These are phyloP conservation scores for Stegostoma tigrinum DNA, from an alignment of 2,113 vertebrate species.

Conservation along the genomic window DNA sequence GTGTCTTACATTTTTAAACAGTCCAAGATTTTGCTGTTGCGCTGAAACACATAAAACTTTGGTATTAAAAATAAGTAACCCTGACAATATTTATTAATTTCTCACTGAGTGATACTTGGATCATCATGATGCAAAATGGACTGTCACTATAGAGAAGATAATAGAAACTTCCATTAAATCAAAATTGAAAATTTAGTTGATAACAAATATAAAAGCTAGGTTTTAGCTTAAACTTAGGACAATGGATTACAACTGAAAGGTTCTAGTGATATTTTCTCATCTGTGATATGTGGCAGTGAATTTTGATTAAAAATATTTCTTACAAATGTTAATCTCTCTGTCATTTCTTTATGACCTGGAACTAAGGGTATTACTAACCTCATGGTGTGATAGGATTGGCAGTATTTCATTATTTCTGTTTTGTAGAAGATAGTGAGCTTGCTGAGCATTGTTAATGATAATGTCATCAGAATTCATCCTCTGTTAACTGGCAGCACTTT, in stretches of 20 bases:
- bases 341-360: background rate
- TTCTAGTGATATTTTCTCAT: background rate
- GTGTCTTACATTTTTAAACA: background rate
- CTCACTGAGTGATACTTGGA: background rate
- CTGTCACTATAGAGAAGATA: background rate
- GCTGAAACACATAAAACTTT: background rate
- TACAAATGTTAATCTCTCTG: slow-evolving; percentile 6
- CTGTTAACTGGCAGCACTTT: background rate
- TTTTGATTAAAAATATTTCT: background rate
- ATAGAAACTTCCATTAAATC: background rate
- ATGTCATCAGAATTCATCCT: background rate
- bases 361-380: background rate
- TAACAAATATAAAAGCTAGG: background rate
- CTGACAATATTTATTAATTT: background rate
- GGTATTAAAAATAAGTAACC: background rate
- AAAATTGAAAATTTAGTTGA: background rate
- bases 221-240: background rate
- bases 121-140: background rate
- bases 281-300: background rate
- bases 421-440: background rate
- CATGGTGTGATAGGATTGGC: background rate
- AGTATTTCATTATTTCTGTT: background rate
- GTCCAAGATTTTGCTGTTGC: background rate
- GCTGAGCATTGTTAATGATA: background rate
- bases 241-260: background rate